Conservation (phyloP, 1,140 invertebrate species). For the Aradophagus sp. region DNA sequence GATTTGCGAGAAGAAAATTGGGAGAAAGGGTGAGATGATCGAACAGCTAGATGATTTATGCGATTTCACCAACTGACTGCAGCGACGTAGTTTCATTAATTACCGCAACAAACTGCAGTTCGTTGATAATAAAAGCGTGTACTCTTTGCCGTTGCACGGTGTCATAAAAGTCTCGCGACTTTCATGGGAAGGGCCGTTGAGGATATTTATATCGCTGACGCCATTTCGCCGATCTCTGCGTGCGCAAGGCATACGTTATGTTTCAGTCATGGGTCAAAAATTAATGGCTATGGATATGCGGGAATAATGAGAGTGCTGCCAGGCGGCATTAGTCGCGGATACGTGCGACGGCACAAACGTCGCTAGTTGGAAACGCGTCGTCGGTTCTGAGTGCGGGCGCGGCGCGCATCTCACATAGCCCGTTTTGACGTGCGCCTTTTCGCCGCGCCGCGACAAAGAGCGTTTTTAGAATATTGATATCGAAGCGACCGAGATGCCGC, state of each 20-base stretch:
- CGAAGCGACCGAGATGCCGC: slow-evolving; percentile 62
- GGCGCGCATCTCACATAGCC: slow-evolving; percentile 51
- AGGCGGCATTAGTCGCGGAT: slow-evolving; percentile 57
- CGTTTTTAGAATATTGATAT: slow-evolving; percentile 75
- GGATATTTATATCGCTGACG: slow-evolving; percentile 61
- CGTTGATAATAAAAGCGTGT: slow-evolving; percentile 55
- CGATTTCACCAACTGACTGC: too few relatives aligned
- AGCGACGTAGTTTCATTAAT: too few relatives aligned
- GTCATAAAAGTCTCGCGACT: slow-evolving; percentile 58
- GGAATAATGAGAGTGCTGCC: slow-evolving; percentile 65
- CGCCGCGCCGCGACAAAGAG: slow-evolving; percentile 68
- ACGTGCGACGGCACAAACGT: slow-evolving; percentile 53
- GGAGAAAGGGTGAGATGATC: too few relatives aligned
- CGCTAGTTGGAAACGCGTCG: slow-evolving; percentile 56
- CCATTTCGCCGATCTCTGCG: slow-evolving; percentile 55
- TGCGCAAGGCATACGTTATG: slow-evolving; percentile 58
- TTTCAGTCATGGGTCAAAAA: slow-evolving; percentile 66
- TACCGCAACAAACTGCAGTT: too few relatives aligned
- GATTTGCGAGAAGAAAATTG: too few relatives aligned
- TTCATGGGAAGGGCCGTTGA: slow-evolving; percentile 50
- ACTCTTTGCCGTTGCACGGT: slow-evolving; percentile 56
- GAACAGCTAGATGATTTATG: too few relatives aligned
- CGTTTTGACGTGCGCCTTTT: slow-evolving; percentile 64
- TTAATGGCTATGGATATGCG: slow-evolving; percentile 66
- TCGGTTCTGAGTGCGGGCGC: slow-evolving; percentile 57